phyloP scores from a whole-genome alignment of 2,113 vertebrate genomes.

The Isichthys henryi region DNA sequence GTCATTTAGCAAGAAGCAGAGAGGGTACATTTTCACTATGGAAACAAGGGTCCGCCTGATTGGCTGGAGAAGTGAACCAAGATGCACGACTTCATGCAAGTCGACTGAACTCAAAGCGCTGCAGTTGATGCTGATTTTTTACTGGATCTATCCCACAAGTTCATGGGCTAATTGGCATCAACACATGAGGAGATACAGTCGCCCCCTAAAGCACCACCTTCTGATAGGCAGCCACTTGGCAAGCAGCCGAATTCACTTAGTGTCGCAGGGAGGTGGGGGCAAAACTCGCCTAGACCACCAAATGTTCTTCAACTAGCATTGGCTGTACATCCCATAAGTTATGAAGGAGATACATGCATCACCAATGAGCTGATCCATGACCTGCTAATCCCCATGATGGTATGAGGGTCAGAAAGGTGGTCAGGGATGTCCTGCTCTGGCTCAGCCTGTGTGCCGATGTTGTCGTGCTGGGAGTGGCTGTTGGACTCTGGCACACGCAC shows the following conservation, averaged over 20 bases:
- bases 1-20: not conserved
- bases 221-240: not conserved
- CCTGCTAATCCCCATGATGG: constrained; percentile 52
- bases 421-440: constrained; percentile 14
- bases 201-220: not conserved
- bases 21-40: not conserved
- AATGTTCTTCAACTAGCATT: not conserved
- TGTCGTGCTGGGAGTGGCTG: not conserved
- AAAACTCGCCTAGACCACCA: not conserved
- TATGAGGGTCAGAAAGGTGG: constrained; percentile 39
- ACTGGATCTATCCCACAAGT: not conserved
- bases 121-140: not conserved
- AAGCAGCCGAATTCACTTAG: not conserved
- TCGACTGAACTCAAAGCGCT: not conserved
- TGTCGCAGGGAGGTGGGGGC: not conserved
- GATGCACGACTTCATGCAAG: not conserved
- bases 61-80: not conserved
- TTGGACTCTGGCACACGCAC: not conserved
- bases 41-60: not conserved
- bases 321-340: not conserved
- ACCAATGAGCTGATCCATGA: not conserved
- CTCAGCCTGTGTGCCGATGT: not conserved
- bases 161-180: not conserved
- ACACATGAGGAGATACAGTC: not conserved
- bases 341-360: constrained; percentile 28